Evolutionary conservation across 35 echinoderm and acorn worm species (phyloP), one percentile per base, ranked within the genome.

Genomic region (Eucidaris tribuloides): DNA sequence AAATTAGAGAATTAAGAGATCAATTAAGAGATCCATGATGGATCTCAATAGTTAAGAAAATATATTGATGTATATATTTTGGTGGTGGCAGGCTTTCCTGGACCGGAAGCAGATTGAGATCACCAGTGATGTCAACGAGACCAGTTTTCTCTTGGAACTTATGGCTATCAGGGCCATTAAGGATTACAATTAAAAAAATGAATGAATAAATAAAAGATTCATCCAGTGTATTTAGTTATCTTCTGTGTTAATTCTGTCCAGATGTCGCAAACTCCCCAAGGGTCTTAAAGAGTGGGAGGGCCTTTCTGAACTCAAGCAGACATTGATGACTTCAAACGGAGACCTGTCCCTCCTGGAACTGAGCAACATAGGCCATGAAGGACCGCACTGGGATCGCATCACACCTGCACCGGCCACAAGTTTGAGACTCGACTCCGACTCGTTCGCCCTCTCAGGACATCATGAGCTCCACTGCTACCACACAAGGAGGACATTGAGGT

Each of bases 401-500:
- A 79, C 94, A 52, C 86, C 78, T 49, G 82, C 23, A 97, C 94
- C 37, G 83, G 86, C 4, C 85, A 89, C 46, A 60, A 60, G 23
- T 97, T 97, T 90, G 94, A 97, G 5, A 97, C 92, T 97, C 60
- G 85, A 97, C 24, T 89, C 86, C 0, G 94, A 97, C 45, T 79
- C 90, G 11, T 97, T 97, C 82, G 25, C 76, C 5, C 60, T 97
- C 41, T n/a, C 78, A 86, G 13, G 89, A 97, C 58, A 97, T 97
- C 79, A 97, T 92, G 86, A 71, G 94, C 94, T 33, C 94, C 90
- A 32, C 60, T 97, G 7, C 82, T 97, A 35, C 62, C 70, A 5
- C 81, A 92, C 58, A 97, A 97, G 59, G 94, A 97, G 76, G 94
- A 97, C 42, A 97, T 97, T 70, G 94, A 97, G 94, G 94, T 97